Evolutionary conservation across 1,140 invertebrate genomes (phyloP), one percentile per base, ranked within the genome.

Genomic region (Cotesia glomerata): DNA sequence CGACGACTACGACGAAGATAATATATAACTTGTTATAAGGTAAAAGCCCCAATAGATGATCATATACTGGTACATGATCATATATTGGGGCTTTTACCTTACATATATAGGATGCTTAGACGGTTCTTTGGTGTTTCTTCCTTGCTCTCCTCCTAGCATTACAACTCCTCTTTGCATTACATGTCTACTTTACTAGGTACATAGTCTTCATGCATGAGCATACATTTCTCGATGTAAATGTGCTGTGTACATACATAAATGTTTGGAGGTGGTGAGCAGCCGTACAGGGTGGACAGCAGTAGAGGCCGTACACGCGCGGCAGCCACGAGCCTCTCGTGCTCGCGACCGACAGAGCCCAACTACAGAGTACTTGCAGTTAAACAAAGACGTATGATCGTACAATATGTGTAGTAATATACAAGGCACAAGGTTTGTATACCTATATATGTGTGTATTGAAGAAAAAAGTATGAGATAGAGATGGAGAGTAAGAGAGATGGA

Each of bases 1-100:
- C 82, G 81, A 26, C 81, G 82, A 84, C 82, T 80, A 79, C 78
- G 77, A 77, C 81, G 82, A 84, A 81, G 81, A 58, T 58, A 58
- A 16, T 16, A 58, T 26, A 18, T 11, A 58, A 58, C 56, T 58
- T 26, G 16, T 58, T 16, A 18, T 18, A n/a, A n/a, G n/a, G n/a
- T n/a, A n/a, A n/a, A n/a, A n/a, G n/a, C n/a, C n/a, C n/a, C n/a
- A n/a, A n/a, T n/a, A n/a, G n/a, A n/a, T n/a, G n/a, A n/a, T n/a
- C n/a, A n/a, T n/a, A n/a, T n/a, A n/a, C n/a, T n/a, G n/a, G n/a
- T n/a, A n/a, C n/a, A n/a, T n/a, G n/a, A n/a, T n/a, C n/a, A n/a
- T n/a, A n/a, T n/a, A n/a, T n/a, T n/a, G n/a, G n/a, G n/a, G n/a
- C n/a, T n/a, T n/a, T n/a, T n/a, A n/a, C n/a, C n/a, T n/a, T n/a